Conservation (phyloP, 1,140 invertebrate genomes). For the Drosophila guanche region DNA sequence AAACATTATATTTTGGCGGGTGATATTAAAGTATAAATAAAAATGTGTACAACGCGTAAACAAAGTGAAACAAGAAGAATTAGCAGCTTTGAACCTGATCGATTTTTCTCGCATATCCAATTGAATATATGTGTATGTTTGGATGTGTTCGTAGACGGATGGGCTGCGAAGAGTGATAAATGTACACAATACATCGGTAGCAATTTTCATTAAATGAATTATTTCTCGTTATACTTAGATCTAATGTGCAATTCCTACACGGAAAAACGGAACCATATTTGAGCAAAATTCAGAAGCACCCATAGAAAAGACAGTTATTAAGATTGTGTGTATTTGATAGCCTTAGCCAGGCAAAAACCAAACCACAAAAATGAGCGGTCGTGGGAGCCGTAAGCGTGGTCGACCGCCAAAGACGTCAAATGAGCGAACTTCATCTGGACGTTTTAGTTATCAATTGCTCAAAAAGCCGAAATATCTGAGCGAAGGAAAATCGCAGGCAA, state of each 20-base stretch:
- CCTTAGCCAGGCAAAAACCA: slow-evolving; percentile 13
- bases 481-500: slow-evolving; percentile 87
- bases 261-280: slow-evolving; percentile 19
- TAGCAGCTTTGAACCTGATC: slow-evolving; percentile 29
- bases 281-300: slow-evolving; percentile 3
- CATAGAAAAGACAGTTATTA: neutral
- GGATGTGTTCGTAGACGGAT: slow-evolving; percentile 26
- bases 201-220: slow-evolving; percentile 2
- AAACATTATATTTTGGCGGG: slow-evolving; percentile 31
- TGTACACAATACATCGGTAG: slow-evolving; percentile 2
- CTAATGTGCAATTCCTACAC: slow-evolving; percentile 17
- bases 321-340: neutral
- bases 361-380: slow-evolving; percentile 84
- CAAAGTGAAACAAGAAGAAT: neutral
- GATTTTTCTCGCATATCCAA: slow-evolving; percentile 49
- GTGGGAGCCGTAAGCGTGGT: slow-evolving; percentile 92
- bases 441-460: slow-evolving; percentile 93
- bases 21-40: neutral
- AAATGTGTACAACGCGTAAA: neutral
- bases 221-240: slow-evolving; percentile 25
- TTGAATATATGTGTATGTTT: slow-evolving; percentile 28
- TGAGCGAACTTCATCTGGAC: slow-evolving; percentile 91
- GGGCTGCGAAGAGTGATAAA: slow-evolving; percentile 5
- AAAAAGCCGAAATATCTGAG: slow-evolving; percentile 96
- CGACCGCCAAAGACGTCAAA: slow-evolving; percentile 94